Base-by-base conservation (phyloP, 1,140 invertebrate genomes). In the Hylaeus volcanicus region DNA sequence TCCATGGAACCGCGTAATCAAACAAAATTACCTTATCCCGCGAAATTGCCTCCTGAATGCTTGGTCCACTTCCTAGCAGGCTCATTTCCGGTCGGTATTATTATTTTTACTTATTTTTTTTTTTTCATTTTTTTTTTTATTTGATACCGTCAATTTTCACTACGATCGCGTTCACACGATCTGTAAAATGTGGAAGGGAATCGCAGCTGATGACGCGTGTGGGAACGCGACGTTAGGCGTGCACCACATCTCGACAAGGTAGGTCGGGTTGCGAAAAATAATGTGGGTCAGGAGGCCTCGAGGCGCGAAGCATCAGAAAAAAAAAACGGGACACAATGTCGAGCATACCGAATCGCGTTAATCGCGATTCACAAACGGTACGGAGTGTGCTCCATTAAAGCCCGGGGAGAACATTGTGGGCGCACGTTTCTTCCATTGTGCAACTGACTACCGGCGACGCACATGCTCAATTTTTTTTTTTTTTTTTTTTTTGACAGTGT, bases 231-330 rank as follows among this genome's bases (percentile, higher is more conserved):
- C 51, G 8, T 9, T 8, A 51, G 6, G 51, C 6, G 9, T 0
- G 9, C 9, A 12, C 39, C 66, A 12, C 51, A 53, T 53, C 26
- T 14, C 43, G 48, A 72, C 71, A 78, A 15, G 69, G 69, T 55
- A 58, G 48, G n/a, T 12, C 69, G n/a, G 1, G 58, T 79, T 79
- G 76, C 69, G 76, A 79, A 79, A 79, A 79, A 79, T 73, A 72
- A 79, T 79, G 76, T 79, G 55, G 76, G 76, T 79, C 76, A 73
- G 48, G 58, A 14, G 69, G 41, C 39, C 58, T 51, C 68, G 48
- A 53, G 65, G 43, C 43, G 53, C 55, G 65, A 70, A 41, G 12
- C 48, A 26, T 79, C 78, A 51, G 60, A 65, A n/a, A 74, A 51
- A 60, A 74, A 66, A 60, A 74, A 74, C 45, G 69, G 74, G 48